Percentiles rank a stretch among this genome's conserved stretches.
Evolutionary conservation across 2,113 vertebrate genomes (phyloP).

Genomic region (Aplodontia rufa): DNA sequence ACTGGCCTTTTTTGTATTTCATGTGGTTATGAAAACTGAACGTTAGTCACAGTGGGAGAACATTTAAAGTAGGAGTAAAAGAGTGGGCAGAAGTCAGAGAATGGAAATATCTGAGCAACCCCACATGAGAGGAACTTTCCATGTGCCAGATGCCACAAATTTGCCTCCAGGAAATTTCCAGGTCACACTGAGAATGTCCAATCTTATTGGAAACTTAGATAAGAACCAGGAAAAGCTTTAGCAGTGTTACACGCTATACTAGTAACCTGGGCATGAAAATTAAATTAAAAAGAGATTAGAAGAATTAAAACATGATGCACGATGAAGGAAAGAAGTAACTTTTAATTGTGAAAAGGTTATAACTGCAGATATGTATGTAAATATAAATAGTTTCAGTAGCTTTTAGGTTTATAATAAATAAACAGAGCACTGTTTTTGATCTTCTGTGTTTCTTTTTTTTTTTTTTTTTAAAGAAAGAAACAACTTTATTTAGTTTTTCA

Average conservation of each 20-base stretch:
- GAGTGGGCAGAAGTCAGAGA: background rate
- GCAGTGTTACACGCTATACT: background rate
- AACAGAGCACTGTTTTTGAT: slow-evolving; percentile 3
- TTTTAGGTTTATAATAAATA: background rate
- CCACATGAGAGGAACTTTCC: background rate
- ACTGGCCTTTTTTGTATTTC: background rate
- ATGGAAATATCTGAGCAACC: background rate
- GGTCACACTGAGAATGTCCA: slow-evolving; percentile 2
- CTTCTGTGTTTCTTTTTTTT: background rate
- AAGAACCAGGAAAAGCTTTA: slow-evolving; percentile 44
- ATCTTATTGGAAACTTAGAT: background rate
- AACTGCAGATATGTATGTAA: background rate
- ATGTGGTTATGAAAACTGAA: slow-evolving; percentile 22
- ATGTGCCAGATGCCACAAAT: background rate
- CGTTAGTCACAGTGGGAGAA: background rate
- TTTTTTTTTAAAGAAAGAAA: too few species aligned
- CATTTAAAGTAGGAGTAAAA: slow-evolving; percentile 5
- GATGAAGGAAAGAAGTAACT: background rate
- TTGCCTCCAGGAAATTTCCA: slow-evolving; percentile 50
- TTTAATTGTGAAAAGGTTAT: background rate
- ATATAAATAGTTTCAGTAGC: background rate
- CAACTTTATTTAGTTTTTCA: too few species aligned
- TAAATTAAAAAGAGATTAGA: background rate
- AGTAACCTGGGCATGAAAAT: background rate
- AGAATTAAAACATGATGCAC: slow-evolving; percentile 3